These are phyloP conservation scores for Crypturellus tataupa DNA, from an alignment of 2,797 vertebrate genomes.

Conservation along the genomic window DNA sequence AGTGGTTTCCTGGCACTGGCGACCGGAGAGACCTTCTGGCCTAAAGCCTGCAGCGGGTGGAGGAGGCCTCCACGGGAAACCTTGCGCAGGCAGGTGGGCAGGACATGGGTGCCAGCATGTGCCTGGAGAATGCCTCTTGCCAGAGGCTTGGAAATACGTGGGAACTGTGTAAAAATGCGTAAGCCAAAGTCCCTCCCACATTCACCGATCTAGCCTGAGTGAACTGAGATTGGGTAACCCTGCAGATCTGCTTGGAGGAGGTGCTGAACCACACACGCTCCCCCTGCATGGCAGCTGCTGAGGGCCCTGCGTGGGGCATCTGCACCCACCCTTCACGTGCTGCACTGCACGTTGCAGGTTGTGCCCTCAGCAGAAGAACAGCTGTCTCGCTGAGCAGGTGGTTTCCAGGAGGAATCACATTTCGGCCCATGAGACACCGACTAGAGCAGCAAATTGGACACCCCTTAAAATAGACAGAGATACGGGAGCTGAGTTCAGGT, in stretches of 20 bases:
- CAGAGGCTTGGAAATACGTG: not conserved
- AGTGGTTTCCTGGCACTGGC: not conserved
- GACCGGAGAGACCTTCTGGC: not conserved
- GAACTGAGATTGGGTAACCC: not conserved
- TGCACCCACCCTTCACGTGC: not conserved
- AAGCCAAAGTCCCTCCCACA: not conserved
- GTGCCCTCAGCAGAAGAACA: not conserved
- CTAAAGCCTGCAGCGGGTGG: not conserved
- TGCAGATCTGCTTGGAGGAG: not conserved
- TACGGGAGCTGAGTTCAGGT: not conserved
- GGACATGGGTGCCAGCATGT: not conserved
- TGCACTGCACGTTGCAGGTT: fast-evolving
- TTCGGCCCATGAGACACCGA: not conserved
- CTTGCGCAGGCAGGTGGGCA: fast-evolving
- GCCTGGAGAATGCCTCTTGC: not conserved
- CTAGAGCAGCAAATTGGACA: not conserved
- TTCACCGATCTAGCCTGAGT: fast-evolving
- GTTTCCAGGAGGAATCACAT: constrained; percentile 34
- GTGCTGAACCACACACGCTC: not conserved
- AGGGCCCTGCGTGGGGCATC: fast-evolving
- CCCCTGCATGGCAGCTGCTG: not conserved
- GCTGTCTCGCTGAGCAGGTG: constrained; percentile 21
- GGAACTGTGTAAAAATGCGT: not conserved
- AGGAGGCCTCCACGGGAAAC: not conserved
- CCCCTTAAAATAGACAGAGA: constrained; percentile 59